phyloP scores from a whole-genome alignment of 1,140 invertebrate species.

The Pseudobourletiella spinata region DNA sequence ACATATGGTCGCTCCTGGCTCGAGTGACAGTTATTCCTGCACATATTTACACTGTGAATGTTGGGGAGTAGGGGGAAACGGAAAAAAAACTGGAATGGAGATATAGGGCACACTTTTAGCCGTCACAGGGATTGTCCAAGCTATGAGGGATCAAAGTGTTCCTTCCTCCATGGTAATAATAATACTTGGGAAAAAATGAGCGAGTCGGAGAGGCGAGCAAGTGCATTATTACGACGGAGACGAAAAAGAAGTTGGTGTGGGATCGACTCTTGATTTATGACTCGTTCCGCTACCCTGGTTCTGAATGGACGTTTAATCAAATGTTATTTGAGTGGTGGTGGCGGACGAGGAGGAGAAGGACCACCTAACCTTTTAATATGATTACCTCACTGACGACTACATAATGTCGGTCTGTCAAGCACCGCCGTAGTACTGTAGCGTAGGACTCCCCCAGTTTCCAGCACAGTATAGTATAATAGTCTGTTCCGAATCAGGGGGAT shows the following conservation, averaged over 20 bases:
- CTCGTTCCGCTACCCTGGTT: conserved; percentile 30
- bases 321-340: conserved; percentile 38
- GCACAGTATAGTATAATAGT: too few relatives aligned
- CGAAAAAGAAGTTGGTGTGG: not conserved
- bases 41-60: too few relatives aligned
- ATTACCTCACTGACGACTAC: conserved; percentile 24
- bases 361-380: conserved; percentile 39
- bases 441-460: too few relatives aligned
- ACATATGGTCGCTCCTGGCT: too few relatives aligned
- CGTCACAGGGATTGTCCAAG: not conserved
- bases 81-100: too few relatives aligned
- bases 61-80: too few relatives aligned
- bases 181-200: not conserved
- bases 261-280: conserved; percentile 34
- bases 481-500: too few relatives aligned
- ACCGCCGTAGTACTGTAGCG: not conserved
- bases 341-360: not conserved
- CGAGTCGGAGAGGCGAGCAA: too few relatives aligned
- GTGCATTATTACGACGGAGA: conserved; percentile 1
- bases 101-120: too few relatives aligned
- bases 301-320: conserved; percentile 39
- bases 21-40: too few relatives aligned
- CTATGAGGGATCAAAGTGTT: not conserved
- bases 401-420: not conserved
- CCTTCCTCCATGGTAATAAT: not conserved